Base-by-base conservation (phyloP, 2,113 vertebrate species). In the Heterocephalus glaber region DNA sequence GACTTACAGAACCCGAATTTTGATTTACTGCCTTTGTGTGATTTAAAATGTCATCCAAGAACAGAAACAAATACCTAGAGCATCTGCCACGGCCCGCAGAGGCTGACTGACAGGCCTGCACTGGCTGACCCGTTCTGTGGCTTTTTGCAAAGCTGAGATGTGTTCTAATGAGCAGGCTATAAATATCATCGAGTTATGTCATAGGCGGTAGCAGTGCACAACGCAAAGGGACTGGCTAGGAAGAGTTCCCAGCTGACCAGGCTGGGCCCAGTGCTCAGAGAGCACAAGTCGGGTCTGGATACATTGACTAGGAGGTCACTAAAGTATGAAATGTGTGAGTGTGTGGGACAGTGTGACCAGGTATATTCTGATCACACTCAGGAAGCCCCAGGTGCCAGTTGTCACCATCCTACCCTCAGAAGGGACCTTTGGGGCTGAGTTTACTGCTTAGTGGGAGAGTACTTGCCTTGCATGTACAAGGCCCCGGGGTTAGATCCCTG, bases 141-240 rank as follows among this genome's bases (percentile, higher is more conserved):
- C 84, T 92, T n/a, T 90, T 65, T 61, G 90, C 95, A 85, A 97
- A 96, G 92, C 76, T 20, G 96, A 96, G 92, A 56, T 92, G 47
- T 90, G 92, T 96, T 86, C 89, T 95, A 68, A 96, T 63, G 92
- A 96, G 94, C 68, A 30, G 82, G 81, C 93, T 96, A 96, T 96
- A 95, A 96, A 97, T 95, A 96, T 81, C 90, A 63, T 65, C 3
- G 30, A 79, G 54, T 94, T 95, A 54, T 94, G 72, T 93, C 76
- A 35, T 81, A 76, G 60, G 65, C 41, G 65, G 85, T 56, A 14
- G 84, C 76, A 8, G 28, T 0, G 4, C 97, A 94, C 58, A 83
- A 17, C 83, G 60, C 61, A 90, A 20, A 97, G 86, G 87, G 95
- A 83, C 92, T 8, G 0, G 54, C 58, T 13, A 60, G 16, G 0